A percentile compares a stretch with the other conserved stretches of the same genome.
Conservation (phyloP, 2,888 invertebrate genomes). For the Germaria angustata region DNA sequence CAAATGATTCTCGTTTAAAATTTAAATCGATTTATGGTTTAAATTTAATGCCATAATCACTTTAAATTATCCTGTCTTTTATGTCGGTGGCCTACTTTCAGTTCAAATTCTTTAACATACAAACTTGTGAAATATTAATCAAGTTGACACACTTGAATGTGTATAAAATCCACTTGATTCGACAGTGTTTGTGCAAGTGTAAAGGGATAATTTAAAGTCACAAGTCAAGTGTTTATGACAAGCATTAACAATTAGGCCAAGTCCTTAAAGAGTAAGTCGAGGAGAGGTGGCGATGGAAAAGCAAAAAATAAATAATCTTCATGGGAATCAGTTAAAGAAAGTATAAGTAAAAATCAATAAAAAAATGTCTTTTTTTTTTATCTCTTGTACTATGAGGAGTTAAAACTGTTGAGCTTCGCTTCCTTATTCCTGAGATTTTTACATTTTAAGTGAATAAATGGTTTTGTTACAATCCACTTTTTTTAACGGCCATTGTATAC, state of each 20-base stretch:
- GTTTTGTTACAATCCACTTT: too few species aligned
- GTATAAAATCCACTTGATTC: background rate
- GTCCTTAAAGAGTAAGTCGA: background rate
- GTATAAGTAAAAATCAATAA: too few species aligned
- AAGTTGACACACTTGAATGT: slow-evolving; percentile 13
- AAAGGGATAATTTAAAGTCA: slow-evolving; percentile 9
- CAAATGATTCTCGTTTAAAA: too few species aligned
- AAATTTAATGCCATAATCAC: background rate
- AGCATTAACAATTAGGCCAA: slow-evolving; percentile 39
- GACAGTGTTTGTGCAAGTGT: background rate
- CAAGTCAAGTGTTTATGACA: slow-evolving; percentile 48
- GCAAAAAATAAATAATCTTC: background rate
- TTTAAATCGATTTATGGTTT: too few species aligned
- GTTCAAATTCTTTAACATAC: background rate
- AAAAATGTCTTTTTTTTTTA: too few species aligned
- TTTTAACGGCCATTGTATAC: too few species aligned
- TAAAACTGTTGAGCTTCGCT: too few species aligned
- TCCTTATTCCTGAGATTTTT: too few species aligned
- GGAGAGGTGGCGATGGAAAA: background rate
- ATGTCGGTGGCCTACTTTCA: background rate
- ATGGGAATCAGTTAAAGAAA: too few species aligned
- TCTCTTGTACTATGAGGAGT: too few species aligned
- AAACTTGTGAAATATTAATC: slow-evolving; percentile 28
- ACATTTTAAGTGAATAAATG: too few species aligned
- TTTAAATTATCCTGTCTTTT: background rate